These are phyloP conservation scores for Platysternon megacephalum DNA, from an alignment of 2,113 vertebrate species.

Conservation along the genomic window DNA sequence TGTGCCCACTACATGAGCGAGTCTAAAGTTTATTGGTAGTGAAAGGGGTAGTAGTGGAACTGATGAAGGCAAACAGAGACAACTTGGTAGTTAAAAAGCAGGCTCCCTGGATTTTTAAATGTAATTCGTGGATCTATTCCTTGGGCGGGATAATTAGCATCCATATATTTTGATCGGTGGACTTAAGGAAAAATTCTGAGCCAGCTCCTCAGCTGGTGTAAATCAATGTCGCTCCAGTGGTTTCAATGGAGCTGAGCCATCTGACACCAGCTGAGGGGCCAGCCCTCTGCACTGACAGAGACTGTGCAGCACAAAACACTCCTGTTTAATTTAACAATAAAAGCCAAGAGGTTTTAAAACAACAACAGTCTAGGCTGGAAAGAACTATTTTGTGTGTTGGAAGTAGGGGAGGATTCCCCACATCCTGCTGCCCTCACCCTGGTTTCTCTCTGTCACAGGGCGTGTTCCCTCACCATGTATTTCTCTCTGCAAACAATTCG, in stretches of 20 bases:
- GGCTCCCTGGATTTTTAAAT: not conserved
- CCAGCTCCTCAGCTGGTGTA: not conserved
- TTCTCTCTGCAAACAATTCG: too few species aligned
- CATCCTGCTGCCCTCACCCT: not conserved
- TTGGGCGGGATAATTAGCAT: accelerated
- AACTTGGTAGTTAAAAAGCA: not conserved
- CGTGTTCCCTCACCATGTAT: too few species aligned
- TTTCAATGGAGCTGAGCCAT: not conserved
- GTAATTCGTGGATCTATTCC: not conserved
- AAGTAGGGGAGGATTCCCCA: not conserved
- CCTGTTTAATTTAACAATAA: not conserved
- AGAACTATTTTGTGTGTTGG: not conserved
- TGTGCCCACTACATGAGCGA: not conserved
- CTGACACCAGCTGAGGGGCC: not conserved
- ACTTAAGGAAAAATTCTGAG: not conserved
- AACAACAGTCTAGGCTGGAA: not conserved
- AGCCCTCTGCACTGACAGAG: not conserved
- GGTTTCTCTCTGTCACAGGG: not conserved
- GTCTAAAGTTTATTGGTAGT: not conserved
- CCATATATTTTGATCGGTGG: not conserved
- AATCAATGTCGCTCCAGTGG: not conserved
- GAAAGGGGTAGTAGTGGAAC: not conserved
- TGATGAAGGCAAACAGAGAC: not conserved
- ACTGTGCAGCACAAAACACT: not conserved
- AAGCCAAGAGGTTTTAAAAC: not conserved